A percentile compares a stretch with the other conserved stretches of the same genome.
Conservation (phyloP, 2,113 vertebrate species). For the Carlito syrichta region DNA sequence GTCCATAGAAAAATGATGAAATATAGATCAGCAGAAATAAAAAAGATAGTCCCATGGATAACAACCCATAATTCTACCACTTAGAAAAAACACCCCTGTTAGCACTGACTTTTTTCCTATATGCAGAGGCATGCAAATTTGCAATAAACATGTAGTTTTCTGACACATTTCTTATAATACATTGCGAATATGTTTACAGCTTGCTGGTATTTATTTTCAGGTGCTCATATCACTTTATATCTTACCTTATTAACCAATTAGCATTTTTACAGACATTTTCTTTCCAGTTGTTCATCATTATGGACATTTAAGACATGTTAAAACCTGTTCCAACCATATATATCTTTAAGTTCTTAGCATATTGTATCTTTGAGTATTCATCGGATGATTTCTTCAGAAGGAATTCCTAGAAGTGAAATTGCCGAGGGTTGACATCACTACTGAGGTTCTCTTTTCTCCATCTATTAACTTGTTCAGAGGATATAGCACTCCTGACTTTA, state of each 20-base stretch:
- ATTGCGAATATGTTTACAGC: background rate
- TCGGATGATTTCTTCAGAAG: background rate
- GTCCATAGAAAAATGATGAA: conserved; percentile 7
- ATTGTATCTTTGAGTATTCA: background rate
- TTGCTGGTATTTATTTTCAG: background rate
- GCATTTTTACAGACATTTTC: background rate
- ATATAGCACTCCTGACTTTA: too few relatives aligned
- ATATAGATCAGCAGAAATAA: background rate
- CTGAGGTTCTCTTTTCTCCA: background rate
- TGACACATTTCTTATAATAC: background rate
- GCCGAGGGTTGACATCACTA: background rate
- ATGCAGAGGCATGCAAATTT: background rate
- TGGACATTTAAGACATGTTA: background rate
- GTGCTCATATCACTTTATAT: background rate
- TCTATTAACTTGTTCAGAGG: background rate
- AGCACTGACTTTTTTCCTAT: background rate
- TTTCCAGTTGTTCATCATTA: background rate
- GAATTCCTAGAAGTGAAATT: background rate
- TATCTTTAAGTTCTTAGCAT: background rate
- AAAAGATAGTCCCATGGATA: background rate
- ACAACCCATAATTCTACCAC: background rate
- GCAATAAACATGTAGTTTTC: background rate
- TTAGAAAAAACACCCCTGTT: background rate
- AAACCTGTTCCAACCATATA: background rate
- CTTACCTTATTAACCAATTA: background rate